Evolutionary conservation across 2,888 invertebrate genomes (phyloP).

Genomic region (Patella ulyssiponensis): DNA sequence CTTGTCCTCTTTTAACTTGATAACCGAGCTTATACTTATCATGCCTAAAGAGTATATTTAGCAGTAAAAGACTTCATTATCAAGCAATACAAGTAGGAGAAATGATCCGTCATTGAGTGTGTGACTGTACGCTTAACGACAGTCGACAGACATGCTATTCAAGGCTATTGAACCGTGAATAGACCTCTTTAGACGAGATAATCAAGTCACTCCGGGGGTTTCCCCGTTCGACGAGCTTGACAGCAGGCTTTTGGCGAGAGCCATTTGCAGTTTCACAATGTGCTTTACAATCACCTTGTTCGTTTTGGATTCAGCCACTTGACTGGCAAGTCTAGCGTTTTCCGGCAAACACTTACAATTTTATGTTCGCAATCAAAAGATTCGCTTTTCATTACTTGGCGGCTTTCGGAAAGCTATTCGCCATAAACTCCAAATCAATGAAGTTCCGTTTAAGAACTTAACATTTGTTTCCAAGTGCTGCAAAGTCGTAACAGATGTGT

Average conservation of each 20-base stretch:
- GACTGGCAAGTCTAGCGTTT: too few species aligned
- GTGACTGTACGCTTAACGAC: background rate
- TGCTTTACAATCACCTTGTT: too few species aligned
- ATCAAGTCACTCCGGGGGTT: constrained; percentile 5
- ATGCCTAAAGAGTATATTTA: constrained; percentile 4
- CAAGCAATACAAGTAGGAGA: background rate
- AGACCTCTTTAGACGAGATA: background rate
- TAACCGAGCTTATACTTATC: background rate
- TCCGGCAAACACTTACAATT: too few species aligned
- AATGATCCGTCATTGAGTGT: background rate
- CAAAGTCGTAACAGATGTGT: too few species aligned
- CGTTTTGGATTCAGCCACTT: too few species aligned
- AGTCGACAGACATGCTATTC: constrained; percentile 4
- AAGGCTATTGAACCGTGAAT: constrained; percentile 1
- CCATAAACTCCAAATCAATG: too few species aligned
- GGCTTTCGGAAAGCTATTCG: too few species aligned
- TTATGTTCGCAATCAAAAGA: too few species aligned
- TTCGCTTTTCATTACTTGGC: too few species aligned
- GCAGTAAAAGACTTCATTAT: constrained; percentile 3
- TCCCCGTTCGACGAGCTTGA: background rate
- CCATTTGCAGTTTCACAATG: background rate
- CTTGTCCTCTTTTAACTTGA: too few species aligned
- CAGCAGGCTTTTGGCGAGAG: background rate
- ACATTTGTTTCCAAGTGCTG: too few species aligned
- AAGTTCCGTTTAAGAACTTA: too few species aligned